Evolutionary conservation across 2,888 invertebrate species (phyloP).

Genomic region (Parelbella ahira): DNA sequence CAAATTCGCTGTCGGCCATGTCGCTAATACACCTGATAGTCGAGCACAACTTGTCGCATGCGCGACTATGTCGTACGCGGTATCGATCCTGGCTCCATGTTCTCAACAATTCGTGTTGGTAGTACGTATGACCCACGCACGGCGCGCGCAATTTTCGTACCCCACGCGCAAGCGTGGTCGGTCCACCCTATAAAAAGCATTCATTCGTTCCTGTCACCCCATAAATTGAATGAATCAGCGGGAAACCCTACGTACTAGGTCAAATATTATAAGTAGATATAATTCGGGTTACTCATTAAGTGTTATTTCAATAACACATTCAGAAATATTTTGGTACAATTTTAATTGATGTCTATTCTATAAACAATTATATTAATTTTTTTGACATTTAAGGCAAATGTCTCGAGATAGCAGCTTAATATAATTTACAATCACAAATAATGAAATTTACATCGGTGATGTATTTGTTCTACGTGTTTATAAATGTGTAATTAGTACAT

Average conservation of each 20-base stretch:
- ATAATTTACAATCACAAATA: too few species aligned
- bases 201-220: slow-evolving; percentile 28
- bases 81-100: slow-evolving; percentile 54
- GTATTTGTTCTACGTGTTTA: too few species aligned
- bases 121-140: slow-evolving; percentile 41
- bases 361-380: too few species aligned
- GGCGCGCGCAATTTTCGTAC: slow-evolving; percentile 43
- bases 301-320: too few species aligned
- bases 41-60: slow-evolving; percentile 53
- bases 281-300: too few species aligned
- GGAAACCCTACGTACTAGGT: slow-evolving; percentile 37
- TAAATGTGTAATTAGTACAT: too few species aligned
- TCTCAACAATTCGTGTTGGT: slow-evolving; percentile 31
- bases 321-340: too few species aligned
- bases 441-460: too few species aligned
- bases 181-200: slow-evolving; percentile 2
- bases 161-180: slow-evolving; percentile 26
- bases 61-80: slow-evolving; percentile 44
- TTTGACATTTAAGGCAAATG: too few species aligned
- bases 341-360: too few species aligned
- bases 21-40: slow-evolving; percentile 86
- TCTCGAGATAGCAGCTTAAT: too few species aligned
- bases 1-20: slow-evolving; percentile 97
- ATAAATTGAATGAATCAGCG: slow-evolving; percentile 49
- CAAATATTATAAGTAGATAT: too few species aligned